Base-by-base conservation (phyloP, 2,888 invertebrate genomes). In the Pachydiplax longipennis region DNA sequence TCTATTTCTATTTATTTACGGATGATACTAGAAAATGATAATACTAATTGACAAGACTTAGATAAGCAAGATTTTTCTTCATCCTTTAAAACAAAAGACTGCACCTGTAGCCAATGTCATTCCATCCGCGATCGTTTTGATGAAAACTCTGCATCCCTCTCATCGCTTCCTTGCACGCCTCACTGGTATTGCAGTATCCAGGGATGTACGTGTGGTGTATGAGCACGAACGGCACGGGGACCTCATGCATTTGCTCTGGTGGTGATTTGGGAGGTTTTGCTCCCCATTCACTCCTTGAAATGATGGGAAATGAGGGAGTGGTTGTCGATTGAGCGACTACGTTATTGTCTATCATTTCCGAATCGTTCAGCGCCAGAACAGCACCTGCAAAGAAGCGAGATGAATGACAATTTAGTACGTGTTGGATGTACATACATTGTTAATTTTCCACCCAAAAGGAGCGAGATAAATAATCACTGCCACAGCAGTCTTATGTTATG, bases 121-220 rank as follows among this genome's bases (percentile, higher is more conserved):
- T 96, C 96, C 97, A 97, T 0, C 94, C 95, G 82, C 94, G 94
- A 91, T 94, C 93, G 91, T 94, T 93, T 92, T 95, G 96, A 93
- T 97, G 97, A 91, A 95, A 95, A 61, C 94, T 94, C 93, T 97
- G 97, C 95, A 97, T 97, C 65, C 94, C 94, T 90, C 95, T 94
- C 96, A 97, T 96, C 31, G 95, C 95, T 0, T 92, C 92, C 87
- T 93, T 94, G 92, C 97, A 97, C 6, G 95, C 94, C 1, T 93
- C 93, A 0, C 94, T 93, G 0, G 94, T 95, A 92, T 94, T 94
- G 93, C 97, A 97, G 13, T 96, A 96, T 0, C 93, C 94, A 0
- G 96, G 96, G 81, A 94, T 94, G 93, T 96, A 96, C 0, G 96
- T 96, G 94, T 97, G 97, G 93, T 97, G 97, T 92, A 97, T 96